Evolutionary conservation across 2,113 vertebrate genomes (phyloP), one percentile per base, ranked within the genome.

Genomic region (Etheostoma cragini): DNA sequence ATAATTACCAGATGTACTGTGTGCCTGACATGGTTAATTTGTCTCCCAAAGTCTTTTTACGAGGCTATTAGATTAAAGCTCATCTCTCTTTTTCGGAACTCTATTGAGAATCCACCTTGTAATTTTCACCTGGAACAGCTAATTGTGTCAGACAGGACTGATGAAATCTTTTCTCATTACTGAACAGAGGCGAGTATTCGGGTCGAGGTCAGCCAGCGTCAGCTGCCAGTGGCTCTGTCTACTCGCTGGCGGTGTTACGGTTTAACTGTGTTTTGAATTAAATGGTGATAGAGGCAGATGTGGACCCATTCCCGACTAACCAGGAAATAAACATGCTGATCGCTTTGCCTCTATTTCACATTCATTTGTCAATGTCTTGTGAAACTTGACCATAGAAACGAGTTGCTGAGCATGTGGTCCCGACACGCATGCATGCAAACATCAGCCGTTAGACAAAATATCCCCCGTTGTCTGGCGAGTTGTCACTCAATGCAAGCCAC

Each of bases 101-200:
- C 72, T 33, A 16, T 30, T 24, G 56, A 60, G 56, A 61, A 38
- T 22, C 52, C 7, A 47, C n/a, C 65, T 12, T 58, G 22, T 75
- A 0, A 15, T 13, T 67, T 71, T 46, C 66, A 87, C 80, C 77
- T 87, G 82, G 88, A 70, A 81, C 67, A 57, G 33, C 52, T 87
- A 75, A 86, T 83, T 76, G 75, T 83, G 50, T 88, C 72, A 64
- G 65, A 80, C 76, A 45, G 77, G 35, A 74, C 62, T 74, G 78
- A 79, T 72, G 76, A 77, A 86, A 84, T 87, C 70, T 78, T 87
- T 83, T 79, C 76, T 86, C 76, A 82, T 78, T 80, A 79, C 53
- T 50, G 64, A 78, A 82, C 83, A 84, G 64, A 76, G 84, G 66
- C 42, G 19, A 56, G 69, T 66, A 64, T 87, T 84, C 57, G 87